These are phyloP conservation scores for Drosophila repletoides DNA, from an alignment of 1,140 invertebrate species.

Conservation along the genomic window DNA sequence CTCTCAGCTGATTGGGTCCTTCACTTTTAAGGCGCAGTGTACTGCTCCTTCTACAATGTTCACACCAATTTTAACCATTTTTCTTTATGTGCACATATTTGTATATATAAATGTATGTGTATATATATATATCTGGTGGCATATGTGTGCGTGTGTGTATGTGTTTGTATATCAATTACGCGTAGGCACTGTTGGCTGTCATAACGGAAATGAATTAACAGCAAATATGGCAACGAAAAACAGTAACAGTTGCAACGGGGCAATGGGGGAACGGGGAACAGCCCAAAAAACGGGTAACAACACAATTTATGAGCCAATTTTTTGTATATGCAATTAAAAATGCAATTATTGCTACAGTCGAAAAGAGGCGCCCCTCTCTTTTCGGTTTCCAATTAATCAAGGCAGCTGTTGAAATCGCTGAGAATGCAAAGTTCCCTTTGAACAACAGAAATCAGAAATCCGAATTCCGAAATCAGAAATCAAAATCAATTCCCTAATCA, in stretches of 20 bases:
- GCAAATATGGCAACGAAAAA: conserved; percentile 54
- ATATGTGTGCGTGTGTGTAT: conserved; percentile 35
- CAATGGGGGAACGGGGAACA: too few relatives aligned
- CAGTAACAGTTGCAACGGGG: conserved; percentile 6
- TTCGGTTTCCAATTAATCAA: neutral
- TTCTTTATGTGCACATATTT: conserved; percentile 31
- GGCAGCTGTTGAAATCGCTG: neutral
- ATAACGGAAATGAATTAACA: conserved; percentile 78
- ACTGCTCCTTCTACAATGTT: conserved; percentile 16
- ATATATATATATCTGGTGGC: conserved; percentile 4
- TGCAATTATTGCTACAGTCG: conserved; percentile 68
- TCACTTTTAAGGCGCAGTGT: conserved; percentile 32
- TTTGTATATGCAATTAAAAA: conserved; percentile 62
- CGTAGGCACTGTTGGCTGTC: conserved; percentile 46
- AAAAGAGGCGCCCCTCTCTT: too few relatives aligned
- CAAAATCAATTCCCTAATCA: conserved; percentile 73
- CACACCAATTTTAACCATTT: conserved; percentile 45
- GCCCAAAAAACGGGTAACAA: conserved; percentile 5
- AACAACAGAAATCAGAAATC: neutral
- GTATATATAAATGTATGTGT: conserved; percentile 16
- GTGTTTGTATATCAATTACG: conserved; percentile 75
- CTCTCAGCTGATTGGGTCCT: too few relatives aligned
- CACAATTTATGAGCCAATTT: conserved; percentile 58
- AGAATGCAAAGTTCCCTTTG: neutral
- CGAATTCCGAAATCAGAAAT: conserved; percentile 10